phyloP scores from a whole-genome alignment of 2,113 vertebrate genomes.

The Chaetura pelagica region DNA sequence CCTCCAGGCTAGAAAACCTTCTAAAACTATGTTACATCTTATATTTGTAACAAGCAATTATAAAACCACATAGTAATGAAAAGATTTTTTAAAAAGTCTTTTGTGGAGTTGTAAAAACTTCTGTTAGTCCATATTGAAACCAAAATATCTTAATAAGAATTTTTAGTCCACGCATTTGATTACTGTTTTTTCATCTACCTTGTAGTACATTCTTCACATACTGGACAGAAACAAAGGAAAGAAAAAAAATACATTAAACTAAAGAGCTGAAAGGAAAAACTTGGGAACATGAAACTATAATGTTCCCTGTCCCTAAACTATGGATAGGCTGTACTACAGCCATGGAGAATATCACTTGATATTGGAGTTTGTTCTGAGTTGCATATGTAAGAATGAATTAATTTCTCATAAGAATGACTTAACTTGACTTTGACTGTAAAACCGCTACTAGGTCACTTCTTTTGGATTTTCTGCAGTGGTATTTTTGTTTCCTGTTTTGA shows the following conservation, averaged over 20 bases:
- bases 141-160: not conserved
- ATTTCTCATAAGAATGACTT: too few relatives aligned
- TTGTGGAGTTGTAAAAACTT: not conserved
- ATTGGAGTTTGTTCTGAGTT: not conserved
- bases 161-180: not conserved
- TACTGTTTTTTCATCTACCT: not conserved
- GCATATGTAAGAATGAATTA: too few relatives aligned
- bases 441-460: not conserved
- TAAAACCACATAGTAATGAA: not conserved
- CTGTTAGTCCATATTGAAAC: not conserved
- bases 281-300: not conserved
- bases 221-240: not conserved
- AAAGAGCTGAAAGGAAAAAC: not conserved
- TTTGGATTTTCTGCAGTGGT: not conserved
- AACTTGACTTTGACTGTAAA: not conserved
- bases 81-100: not conserved
- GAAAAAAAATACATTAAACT: not conserved
- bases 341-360: not conserved
- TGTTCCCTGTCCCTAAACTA: not conserved
- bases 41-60: not conserved
- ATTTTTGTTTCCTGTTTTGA: not conserved
- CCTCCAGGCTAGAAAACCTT: not conserved
- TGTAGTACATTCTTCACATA: not conserved
- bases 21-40: not conserved
- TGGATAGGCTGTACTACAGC: not conserved